Evolutionary conservation across 2,113 vertebrate species (phyloP), one percentile per base, ranked within the genome.

Genomic region (Chamaetylas fuelleborni): DNA sequence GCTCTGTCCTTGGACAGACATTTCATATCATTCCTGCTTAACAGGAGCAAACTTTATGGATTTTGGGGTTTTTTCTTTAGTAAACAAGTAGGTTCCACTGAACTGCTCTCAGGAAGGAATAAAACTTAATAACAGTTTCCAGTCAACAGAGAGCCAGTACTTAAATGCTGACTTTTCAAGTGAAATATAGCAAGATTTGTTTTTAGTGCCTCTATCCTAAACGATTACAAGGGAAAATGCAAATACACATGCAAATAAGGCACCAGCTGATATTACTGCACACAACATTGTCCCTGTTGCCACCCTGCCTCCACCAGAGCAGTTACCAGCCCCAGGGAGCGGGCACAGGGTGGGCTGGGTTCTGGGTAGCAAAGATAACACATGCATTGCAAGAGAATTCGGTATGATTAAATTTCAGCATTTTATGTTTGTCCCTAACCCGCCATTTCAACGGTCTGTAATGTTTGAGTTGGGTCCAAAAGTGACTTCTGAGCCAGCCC

Each of bases 231-330:
- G 51, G 67, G 28, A 69, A 94, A 87, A 97, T 97, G 95, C 97
- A 98, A 97, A 98, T 84, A 12, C 8, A 0, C 24, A 97, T 96
- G 96, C 96, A 98, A 97, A 98, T 93, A 16, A 92, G 33, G 40
- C 14, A 3, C 24, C 88, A 85, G 85, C 92, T 95, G 90, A 90
- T 94, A 31, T 24, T 93, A 43, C 45, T 64, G 11, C 26, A 24
- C 62, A 54, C 69, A 62, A 14, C 56, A 22, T 17, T 0, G 3
- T 90, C 67, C 62, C 93, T 80, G 76, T 80, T 89, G 81, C 72
- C 91, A 28, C 19, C 11, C 53, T 74, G 79, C 74, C 79, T 84
- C 29, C 70, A 48, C 0, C 10, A 72, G 95, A 69, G 29, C 92
- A 76, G 92, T 93, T 95, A 81, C 28, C 14, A 74, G 93, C 83